Conservation (phyloP, 2,888 invertebrate species). For the Caradrina kadenii region DNA sequence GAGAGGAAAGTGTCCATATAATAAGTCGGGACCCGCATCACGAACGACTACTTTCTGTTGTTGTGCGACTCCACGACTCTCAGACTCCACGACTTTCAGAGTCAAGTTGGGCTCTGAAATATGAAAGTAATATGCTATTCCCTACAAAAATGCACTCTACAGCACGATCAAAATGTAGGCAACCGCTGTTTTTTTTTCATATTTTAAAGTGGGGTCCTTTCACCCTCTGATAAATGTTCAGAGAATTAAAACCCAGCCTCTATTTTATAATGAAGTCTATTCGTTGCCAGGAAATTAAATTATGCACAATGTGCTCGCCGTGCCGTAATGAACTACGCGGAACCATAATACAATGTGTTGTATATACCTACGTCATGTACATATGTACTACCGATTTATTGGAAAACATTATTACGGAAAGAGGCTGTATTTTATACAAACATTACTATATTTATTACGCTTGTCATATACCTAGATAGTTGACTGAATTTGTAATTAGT, state of each 20-base stretch:
- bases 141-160: too few relatives aligned
- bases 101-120: too few relatives aligned
- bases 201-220: neutral
- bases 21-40: too few relatives aligned
- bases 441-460: neutral
- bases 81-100: too few relatives aligned
- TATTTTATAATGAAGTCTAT: slow-evolving; percentile 10
- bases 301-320: slow-evolving; percentile 40
- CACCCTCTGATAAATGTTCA: neutral
- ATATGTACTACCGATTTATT: slow-evolving; percentile 21
- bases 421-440: neutral
- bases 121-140: too few relatives aligned
- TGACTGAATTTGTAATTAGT: too few relatives aligned
- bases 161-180: too few relatives aligned
- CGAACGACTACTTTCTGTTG: too few relatives aligned
- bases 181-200: too few relatives aligned
- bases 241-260: neutral
- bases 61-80: too few relatives aligned
- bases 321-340: slow-evolving; percentile 30
- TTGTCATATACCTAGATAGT: neutral
- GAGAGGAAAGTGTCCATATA: too few relatives aligned
- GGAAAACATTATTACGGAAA: slow-evolving; percentile 5
- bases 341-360: slow-evolving; percentile 10
- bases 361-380: neutral
- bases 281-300: slow-evolving; percentile 43